phyloP scores from a whole-genome alignment of 2,113 vertebrate genomes.

The Pelusios castaneus region DNA sequence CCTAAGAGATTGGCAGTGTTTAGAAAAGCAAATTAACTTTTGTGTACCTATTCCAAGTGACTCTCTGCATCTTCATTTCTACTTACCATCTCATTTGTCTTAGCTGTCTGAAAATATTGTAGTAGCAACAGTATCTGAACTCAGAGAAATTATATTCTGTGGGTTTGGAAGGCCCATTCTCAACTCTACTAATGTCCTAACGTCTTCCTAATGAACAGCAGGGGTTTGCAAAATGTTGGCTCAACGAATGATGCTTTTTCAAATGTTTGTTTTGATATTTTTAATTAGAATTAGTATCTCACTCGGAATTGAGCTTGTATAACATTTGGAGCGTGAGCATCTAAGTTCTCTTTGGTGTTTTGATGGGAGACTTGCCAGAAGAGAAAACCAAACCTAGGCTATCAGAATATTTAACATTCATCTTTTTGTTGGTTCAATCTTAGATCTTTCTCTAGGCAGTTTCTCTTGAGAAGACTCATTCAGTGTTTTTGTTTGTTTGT shows the following conservation, averaged over 20 bases:
- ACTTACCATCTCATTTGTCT: background rate
- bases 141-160: background rate
- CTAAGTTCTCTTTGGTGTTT: conserved; percentile 13
- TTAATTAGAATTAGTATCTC: conserved; percentile 36
- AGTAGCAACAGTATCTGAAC: background rate
- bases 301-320: background rate
- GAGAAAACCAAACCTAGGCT: background rate
- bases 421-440: background rate
- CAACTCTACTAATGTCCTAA: background rate
- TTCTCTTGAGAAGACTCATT: background rate
- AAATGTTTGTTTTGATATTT: conserved; percentile 51
- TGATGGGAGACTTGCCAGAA: background rate
- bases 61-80: background rate
- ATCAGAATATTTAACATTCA: background rate
- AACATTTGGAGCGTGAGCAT: background rate
- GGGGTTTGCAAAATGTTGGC: background rate
- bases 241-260: background rate
- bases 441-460: background rate
- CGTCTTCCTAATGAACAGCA: background rate
- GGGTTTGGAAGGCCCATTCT: background rate
- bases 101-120: background rate
- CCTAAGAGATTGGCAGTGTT: background rate
- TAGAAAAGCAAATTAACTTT: background rate
- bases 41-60: background rate
- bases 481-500: background rate